Conservation (phyloP, 2,113 vertebrate species). For the Seriola rivoliana region DNA sequence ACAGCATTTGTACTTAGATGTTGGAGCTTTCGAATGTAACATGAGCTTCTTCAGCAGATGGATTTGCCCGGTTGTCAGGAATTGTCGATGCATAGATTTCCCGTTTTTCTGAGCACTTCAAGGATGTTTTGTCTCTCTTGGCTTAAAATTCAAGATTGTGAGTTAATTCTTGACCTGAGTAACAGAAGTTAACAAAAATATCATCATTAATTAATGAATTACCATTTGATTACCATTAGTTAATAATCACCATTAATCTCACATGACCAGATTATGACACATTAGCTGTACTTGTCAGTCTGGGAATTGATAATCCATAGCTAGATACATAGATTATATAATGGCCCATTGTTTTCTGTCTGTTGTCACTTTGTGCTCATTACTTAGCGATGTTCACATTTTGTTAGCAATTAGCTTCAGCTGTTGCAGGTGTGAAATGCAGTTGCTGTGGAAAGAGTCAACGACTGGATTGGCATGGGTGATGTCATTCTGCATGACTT, state of each 20-base stretch:
- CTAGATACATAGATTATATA: not conserved
- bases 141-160: not conserved
- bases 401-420: slow-evolving; percentile 41
- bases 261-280: not conserved
- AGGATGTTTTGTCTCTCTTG: not conserved
- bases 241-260: not conserved
- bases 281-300: not conserved
- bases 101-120: not conserved
- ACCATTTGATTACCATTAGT: too few relatives aligned
- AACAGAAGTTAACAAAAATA: not conserved
- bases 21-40: too few relatives aligned
- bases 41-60: too few relatives aligned
- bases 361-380: slow-evolving; percentile 16
- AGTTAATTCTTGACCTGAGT: not conserved
- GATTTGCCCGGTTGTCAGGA: too few relatives aligned
- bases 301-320: not conserved
- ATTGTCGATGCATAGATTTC: not conserved
- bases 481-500: slow-evolving; percentile 74
- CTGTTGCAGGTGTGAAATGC: slow-evolving; percentile 59
- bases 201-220: not conserved
- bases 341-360: not conserved
- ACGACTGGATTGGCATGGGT: slow-evolving; percentile 40
- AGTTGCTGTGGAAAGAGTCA: slow-evolving; percentile 67
- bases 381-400: slow-evolving; percentile 10
- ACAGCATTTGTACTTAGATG: not conserved